Conservation (phyloP, 2,797 vertebrate genomes). For the Coracias cyanogaster region DNA sequence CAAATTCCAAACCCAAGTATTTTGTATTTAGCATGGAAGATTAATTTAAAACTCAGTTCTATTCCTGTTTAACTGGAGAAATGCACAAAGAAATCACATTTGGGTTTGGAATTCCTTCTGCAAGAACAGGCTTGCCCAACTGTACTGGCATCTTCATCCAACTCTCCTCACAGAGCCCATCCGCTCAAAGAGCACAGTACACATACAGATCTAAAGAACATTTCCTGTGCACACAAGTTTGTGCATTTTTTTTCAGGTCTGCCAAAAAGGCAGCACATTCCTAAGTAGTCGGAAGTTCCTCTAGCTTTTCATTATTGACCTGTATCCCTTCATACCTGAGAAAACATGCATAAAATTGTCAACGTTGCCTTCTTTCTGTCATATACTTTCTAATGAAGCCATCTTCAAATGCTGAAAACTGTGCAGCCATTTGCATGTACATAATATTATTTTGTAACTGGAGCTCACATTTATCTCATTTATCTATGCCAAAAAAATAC, state of each 20-base stretch:
- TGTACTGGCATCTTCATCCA: background rate
- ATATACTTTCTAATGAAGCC: background rate
- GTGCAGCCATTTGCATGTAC: background rate
- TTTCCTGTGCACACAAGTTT: background rate
- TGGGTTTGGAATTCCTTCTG: background rate
- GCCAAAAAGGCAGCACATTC: background rate
- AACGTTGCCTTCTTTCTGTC: background rate
- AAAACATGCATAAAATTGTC: background rate
- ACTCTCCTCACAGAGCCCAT: background rate
- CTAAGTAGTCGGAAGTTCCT: background rate
- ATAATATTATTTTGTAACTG: background rate
- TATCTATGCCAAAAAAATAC: background rate
- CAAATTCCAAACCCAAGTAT: background rate
- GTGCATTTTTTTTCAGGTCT: background rate
- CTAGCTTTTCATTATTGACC: background rate
- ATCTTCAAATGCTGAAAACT: background rate
- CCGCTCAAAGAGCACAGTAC: background rate
- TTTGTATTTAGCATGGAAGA: background rate
- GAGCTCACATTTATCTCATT: background rate
- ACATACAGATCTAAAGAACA: accelerated
- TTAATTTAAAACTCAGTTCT: background rate
- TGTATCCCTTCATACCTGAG: background rate
- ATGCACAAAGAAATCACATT: background rate
- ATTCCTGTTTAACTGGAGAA: background rate
- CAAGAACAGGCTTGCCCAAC: background rate